Base-by-base conservation (phyloP, 2,888 invertebrate genomes). In the Acronicta leporina region DNA sequence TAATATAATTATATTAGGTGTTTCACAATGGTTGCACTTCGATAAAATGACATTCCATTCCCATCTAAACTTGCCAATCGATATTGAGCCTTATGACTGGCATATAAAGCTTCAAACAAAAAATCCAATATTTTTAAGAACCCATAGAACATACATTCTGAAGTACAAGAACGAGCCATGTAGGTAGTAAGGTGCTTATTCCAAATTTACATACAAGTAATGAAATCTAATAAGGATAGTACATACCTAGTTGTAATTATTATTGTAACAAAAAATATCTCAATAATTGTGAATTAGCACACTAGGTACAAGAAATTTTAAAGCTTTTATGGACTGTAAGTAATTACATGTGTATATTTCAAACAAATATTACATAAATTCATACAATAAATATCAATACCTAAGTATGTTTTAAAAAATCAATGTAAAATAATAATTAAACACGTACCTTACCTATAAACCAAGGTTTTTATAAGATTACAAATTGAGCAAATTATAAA, bases 401-500 rank as follows among this genome's bases (percentile, higher is more conserved):
- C 11, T 11, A 33, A 3, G 33, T 33, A 25, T 13, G 5, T 20
- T 11, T 13, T 16, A n/a, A n/a, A 44, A 14, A 45, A 14, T 27
- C 14, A 27, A 27, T 14, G 30, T 46, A 46, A 46, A 46, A 14
- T 5, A 30, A 46, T 38, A 38, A 38, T n/a, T 38, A 38, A 38
- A 38, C 6, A 38, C 38, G n/a, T n/a, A 38, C n/a, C n/a, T n/a
- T n/a, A 38, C 5, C 0, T 35, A 35, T 38, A 38, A 35, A 35
- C 11, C 4, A 35, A 13, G 13, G 2, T 20, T 20, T 20, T 20
- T 20, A 3, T 35, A 30, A 7, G 9, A 30, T 30, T 30, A 30
- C 10, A 35, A 44, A 47, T 63, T 68, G 57, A 63, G 47, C 63
- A 54, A 41, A 44, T 13, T 43, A 68, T 35, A 42, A 35, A 35